Evolutionary conservation across 1,140 invertebrate genomes (phyloP).

Genomic region (Leptestheria dahalacensis): DNA sequence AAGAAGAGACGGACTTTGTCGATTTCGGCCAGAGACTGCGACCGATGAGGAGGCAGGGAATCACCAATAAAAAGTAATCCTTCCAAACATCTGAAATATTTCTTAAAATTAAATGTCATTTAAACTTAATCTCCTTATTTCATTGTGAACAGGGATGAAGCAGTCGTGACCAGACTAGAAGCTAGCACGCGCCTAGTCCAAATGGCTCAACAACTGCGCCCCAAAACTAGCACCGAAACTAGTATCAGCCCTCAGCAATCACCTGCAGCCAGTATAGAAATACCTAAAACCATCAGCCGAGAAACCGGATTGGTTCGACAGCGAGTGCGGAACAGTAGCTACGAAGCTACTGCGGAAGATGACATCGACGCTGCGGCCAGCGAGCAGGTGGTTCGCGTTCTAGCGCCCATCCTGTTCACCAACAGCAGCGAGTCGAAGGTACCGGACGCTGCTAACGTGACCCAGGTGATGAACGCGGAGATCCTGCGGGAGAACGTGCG

Average conservation of each 20-base stretch:
- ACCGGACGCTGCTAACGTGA: neutral
- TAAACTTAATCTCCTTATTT: neutral
- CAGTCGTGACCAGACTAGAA: neutral
- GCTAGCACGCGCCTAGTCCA: neutral
- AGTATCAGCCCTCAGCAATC: neutral
- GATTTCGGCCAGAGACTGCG: neutral
- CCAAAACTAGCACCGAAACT: neutral
- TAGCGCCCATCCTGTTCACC: too few relatives aligned
- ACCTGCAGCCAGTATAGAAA: neutral
- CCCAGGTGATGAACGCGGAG: neutral
- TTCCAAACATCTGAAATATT: too few relatives aligned
- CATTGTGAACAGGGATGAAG: neutral
- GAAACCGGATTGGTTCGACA: neutral
- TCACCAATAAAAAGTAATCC: neutral
- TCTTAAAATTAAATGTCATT: neutral
- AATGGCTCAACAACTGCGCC: neutral
- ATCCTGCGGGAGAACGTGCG: neutral
- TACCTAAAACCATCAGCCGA: neutral
- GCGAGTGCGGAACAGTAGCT: neutral
- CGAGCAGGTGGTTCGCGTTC: neutral
- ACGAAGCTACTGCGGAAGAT: neutral
- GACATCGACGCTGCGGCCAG: neutral
- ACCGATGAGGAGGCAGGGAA: neutral
- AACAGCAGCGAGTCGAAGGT: neutral
- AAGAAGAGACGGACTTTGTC: neutral